Conservation (phyloP, 2,888 invertebrate species). For the Odontomyia ornata region DNA sequence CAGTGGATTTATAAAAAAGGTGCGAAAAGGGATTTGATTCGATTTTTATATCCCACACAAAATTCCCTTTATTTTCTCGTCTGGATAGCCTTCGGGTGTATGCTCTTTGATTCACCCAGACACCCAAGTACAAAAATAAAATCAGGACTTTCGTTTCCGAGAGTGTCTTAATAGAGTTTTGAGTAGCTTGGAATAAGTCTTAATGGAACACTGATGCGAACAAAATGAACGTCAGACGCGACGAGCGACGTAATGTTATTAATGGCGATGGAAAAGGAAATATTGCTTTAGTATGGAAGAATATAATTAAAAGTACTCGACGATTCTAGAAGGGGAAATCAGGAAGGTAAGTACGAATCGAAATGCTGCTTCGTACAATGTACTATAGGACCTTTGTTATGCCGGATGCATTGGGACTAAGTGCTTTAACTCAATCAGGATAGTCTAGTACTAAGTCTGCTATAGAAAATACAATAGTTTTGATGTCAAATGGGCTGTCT, state of each 20-base stretch:
- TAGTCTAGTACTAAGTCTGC: too few species aligned
- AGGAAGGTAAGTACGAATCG: too few species aligned
- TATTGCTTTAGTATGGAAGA: neutral
- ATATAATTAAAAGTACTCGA: conserved; percentile 25
- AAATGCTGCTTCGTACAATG: too few species aligned
- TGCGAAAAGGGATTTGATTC: conserved; percentile 36
- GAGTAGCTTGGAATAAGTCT: conserved; percentile 34
- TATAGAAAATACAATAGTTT: too few species aligned
- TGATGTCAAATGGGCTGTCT: too few species aligned
- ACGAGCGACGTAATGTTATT: conserved; percentile 31
- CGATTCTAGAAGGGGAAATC: too few species aligned
- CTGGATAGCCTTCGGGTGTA: neutral
- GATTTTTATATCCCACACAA: neutral
- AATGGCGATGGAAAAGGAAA: conserved; percentile 27
- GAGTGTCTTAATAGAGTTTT: conserved; percentile 25
- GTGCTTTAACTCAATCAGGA: too few species aligned
- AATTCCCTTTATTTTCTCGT: conserved; percentile 2
- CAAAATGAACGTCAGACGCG: neutral
- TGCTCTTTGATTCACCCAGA: conserved; percentile 20
- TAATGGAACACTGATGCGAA: conserved; percentile 37
- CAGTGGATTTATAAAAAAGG: conserved; percentile 22
- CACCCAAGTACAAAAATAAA: too few species aligned
- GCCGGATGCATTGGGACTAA: too few species aligned
- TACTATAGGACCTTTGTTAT: too few species aligned
- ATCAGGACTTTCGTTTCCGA: neutral